phyloP scores from a whole-genome alignment of 2,797 vertebrate genomes.

The Acanthurus tractus region DNA sequence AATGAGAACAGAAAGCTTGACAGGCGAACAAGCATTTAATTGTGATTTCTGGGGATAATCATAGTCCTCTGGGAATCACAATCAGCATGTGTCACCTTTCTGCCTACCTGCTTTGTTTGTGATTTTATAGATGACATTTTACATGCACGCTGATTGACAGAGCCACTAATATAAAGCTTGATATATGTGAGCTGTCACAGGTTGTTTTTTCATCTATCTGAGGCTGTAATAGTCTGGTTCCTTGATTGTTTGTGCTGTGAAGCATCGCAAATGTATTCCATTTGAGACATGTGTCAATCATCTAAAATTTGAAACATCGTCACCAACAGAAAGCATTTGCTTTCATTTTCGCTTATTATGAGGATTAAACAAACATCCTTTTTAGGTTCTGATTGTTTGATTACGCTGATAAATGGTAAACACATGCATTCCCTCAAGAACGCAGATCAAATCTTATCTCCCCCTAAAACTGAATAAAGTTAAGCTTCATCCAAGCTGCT shows the following conservation, averaged over 20 bases:
- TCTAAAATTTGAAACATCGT: conserved; percentile 5
- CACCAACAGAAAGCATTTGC: background rate
- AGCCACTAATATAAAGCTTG: conserved; percentile 18
- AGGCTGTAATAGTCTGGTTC: conserved; percentile 13
- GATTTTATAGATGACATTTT: conserved; percentile 14
- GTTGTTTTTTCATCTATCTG: background rate
- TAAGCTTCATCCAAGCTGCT: conserved; percentile 28
- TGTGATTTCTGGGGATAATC: conserved; percentile 14
- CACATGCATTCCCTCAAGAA: background rate
- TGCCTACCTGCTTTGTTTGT: conserved; percentile 11
- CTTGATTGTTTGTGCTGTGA: conserved; percentile 20
- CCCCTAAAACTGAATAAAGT: conserved; percentile 4
- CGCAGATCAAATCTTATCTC: background rate
- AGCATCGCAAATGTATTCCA: background rate
- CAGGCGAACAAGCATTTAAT: conserved; percentile 4
- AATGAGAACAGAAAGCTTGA: background rate
- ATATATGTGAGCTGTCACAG: conserved; percentile 7
- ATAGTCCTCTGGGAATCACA: background rate
- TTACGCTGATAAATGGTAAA: too few relatives aligned
- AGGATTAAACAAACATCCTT: background rate
- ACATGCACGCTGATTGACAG: conserved; percentile 25
- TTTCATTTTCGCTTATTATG: background rate
- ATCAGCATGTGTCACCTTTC: conserved; percentile 10
- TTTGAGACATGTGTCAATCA: conserved; percentile 7
- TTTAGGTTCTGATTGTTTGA: too few relatives aligned